Evolutionary conservation across 37 sponge, comb jelly and placozoan genomes (phyloP).

Genomic region (Crambe crambe): DNA sequence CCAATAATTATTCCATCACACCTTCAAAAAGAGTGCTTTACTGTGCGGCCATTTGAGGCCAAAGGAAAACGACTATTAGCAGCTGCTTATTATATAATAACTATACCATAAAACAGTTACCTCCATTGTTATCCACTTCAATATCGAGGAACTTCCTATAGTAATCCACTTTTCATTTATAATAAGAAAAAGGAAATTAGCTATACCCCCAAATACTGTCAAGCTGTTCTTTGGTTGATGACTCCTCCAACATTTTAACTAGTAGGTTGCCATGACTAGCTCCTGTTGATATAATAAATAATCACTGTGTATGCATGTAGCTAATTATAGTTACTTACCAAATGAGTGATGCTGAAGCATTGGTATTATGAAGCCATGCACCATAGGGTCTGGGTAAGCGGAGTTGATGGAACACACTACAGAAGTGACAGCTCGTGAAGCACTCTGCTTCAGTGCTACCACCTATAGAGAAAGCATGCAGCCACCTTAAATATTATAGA

Average conservation of each 20-base stretch:
- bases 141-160: not conserved
- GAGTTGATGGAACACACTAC: slow-evolving; percentile 8
- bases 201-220: not conserved
- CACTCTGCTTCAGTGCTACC: not conserved
- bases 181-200: too few relatives aligned
- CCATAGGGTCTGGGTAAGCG: not conserved
- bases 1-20: too few relatives aligned
- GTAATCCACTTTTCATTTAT: not conserved
- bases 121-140: not conserved
- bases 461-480: not conserved
- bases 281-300: not conserved
- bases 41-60: too few relatives aligned
- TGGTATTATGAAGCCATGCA: not conserved
- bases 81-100: too few relatives aligned
- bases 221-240: not conserved
- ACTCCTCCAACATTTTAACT: not conserved
- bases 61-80: too few relatives aligned
- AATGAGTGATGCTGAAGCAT: not conserved
- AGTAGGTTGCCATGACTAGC: not conserved
- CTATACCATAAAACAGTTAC: not conserved
- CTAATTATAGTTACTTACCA: not conserved
- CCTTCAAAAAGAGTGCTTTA: too few relatives aligned
- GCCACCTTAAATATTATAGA: not conserved
- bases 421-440: not conserved
- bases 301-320: not conserved